A percentile compares a stretch with the other conserved stretches of the same genome.
Evolutionary conservation across 2,888 invertebrate species (phyloP).

Genomic region (Phlogophora meticulosa): DNA sequence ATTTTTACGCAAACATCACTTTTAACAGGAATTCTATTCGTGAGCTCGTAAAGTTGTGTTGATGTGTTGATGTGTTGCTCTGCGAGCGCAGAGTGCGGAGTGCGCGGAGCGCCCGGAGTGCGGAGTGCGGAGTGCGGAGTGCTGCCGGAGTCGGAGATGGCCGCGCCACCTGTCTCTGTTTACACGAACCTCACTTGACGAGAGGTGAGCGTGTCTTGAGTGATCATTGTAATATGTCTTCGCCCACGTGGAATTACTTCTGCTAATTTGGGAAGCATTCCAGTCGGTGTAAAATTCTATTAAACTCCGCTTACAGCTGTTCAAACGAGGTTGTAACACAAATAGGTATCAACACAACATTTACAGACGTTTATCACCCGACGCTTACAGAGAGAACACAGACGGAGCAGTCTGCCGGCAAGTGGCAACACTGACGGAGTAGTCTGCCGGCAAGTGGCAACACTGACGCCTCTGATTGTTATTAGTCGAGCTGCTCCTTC

Average conservation of each 20-base stretch:
- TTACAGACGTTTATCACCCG: background rate
- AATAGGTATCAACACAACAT: conserved; percentile 26
- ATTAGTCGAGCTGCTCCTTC: background rate
- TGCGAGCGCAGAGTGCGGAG: conserved; percentile 27
- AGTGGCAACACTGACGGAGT: background rate
- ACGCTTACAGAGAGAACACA: conserved; percentile 1
- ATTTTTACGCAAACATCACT: conserved; percentile 44
- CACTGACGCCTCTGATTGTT: too few relatives aligned
- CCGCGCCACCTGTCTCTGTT: conserved; percentile 49
- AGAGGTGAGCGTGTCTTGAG: conserved; percentile 19
- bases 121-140: too few relatives aligned
- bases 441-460: too few relatives aligned
- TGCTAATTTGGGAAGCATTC: conserved; percentile 43
- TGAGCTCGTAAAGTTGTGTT: conserved; percentile 57
- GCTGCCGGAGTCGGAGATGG: background rate
- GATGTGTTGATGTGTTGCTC: conserved; percentile 28
- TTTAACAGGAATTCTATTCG: conserved; percentile 63
- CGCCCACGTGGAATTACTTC: conserved; percentile 33
- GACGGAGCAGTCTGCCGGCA: too few relatives aligned
- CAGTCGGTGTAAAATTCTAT: conserved; percentile 13
- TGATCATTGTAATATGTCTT: conserved; percentile 47
- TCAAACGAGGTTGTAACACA: conserved; percentile 14
- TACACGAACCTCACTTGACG: conserved; percentile 21
- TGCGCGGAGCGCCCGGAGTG: too few relatives aligned
- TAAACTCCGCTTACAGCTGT: conserved; percentile 10